phyloP scores from a whole-genome alignment of 2,888 invertebrate species.

The Dryocosmus kuriphilus region DNA sequence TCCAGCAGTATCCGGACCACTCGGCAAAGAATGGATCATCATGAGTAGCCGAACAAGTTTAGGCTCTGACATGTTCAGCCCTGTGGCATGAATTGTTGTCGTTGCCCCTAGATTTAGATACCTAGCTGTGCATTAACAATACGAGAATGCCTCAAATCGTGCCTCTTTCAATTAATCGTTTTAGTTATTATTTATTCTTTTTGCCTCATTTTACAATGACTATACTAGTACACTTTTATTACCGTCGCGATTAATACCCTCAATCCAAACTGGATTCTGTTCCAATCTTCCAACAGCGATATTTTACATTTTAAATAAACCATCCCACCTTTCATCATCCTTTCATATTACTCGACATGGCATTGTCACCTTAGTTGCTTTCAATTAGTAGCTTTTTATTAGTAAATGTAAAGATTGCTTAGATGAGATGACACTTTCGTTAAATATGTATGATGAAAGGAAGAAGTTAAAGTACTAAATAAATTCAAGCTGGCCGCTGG shows the following conservation, averaged over 20 bases:
- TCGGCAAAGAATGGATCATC: constrained; percentile 54
- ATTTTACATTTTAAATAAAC: not conserved
- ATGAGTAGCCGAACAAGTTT: constrained; percentile 44
- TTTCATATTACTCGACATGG: not conserved
- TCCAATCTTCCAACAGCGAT: constrained; percentile 11
- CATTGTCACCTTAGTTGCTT: not conserved
- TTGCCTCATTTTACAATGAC: constrained; percentile 44
- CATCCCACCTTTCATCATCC: constrained; percentile 10
- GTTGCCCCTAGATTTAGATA: constrained; percentile 75
- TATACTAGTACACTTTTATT: constrained; percentile 39
- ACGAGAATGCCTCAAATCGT: constrained; percentile 74
- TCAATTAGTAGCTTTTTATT: not conserved
- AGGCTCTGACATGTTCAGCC: constrained; percentile 62
- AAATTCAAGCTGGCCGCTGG: too few species aligned
- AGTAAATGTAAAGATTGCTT: not conserved
- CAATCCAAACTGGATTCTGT: constrained; percentile 51
- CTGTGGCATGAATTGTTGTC: constrained; percentile 77
- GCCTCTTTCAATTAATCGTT: constrained; percentile 60
- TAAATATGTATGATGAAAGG: too few species aligned
- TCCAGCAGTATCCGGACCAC: constrained; percentile 45
- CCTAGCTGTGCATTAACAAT: constrained; percentile 77
- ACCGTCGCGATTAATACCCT: constrained; percentile 48
- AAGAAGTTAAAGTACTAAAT: too few species aligned
- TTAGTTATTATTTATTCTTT: constrained; percentile 53
- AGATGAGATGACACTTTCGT: not conserved